Conservation (phyloP, 2,113 vertebrate species). For the Brachyhypopomus occidentalis region DNA sequence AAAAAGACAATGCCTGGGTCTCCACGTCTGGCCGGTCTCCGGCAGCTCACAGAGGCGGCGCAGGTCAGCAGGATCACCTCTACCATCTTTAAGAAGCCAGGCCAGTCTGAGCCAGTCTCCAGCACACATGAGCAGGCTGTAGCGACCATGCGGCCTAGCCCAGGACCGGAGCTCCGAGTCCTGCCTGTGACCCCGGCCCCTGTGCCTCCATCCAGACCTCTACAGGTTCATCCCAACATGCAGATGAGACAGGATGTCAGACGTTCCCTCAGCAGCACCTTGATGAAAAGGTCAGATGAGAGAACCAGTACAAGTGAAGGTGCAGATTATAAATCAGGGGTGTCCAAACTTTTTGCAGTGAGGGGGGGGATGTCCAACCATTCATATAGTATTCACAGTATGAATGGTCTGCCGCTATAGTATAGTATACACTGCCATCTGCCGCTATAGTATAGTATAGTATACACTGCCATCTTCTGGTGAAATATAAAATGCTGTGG, state of each 20-base stretch:
- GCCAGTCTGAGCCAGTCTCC: constrained; percentile 52
- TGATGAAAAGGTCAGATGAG: constrained; percentile 87
- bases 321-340: too few relatives aligned
- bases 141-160: constrained; percentile 50
- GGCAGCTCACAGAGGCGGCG: constrained; percentile 61
- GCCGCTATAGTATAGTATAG: too few relatives aligned
- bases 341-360: too few relatives aligned
- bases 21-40: constrained; percentile 52
- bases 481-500: too few relatives aligned
- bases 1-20: constrained; percentile 51
- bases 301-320: background rate
- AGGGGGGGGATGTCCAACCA: too few relatives aligned
- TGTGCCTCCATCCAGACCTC: constrained; percentile 65
- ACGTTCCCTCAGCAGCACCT: constrained; percentile 85
- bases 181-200: constrained; percentile 67
- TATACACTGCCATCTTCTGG: too few relatives aligned
- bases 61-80: constrained; percentile 51
- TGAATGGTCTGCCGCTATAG: too few relatives aligned
- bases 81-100: constrained; percentile 65
- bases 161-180: constrained; percentile 58
- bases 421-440: too few relatives aligned
- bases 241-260: constrained; percentile 94
- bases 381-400: too few relatives aligned
- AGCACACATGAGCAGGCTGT: constrained; percentile 58
- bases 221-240: constrained; percentile 82